Conservation (phyloP, 2,113 vertebrate genomes). For the Corydoras sp. region DNA sequence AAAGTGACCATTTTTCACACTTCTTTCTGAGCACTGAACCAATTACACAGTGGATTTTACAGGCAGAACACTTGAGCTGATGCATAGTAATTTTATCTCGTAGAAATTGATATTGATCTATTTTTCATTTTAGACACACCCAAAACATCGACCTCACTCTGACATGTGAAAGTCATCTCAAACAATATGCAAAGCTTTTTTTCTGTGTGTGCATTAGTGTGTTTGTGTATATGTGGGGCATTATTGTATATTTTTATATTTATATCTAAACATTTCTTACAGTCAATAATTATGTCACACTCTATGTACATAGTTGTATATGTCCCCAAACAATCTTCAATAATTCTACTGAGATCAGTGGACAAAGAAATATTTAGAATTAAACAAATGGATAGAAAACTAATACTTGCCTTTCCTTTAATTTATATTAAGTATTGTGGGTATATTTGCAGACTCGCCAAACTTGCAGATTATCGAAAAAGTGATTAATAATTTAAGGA, state of each 20-base stretch:
- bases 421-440: too few relatives aligned
- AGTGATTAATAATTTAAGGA: too few relatives aligned
- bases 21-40: constrained; percentile 26
- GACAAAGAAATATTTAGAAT: too few relatives aligned
- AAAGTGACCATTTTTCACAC: constrained; percentile 36
- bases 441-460: too few relatives aligned
- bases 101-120: constrained; percentile 44
- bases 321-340: too few relatives aligned
- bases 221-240: not conserved
- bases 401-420: too few relatives aligned
- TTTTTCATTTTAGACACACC: constrained; percentile 34
- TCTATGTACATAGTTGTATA: too few relatives aligned
- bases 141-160: constrained; percentile 22
- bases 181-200: constrained; percentile 3
- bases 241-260: not conserved
- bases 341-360: too few relatives aligned
- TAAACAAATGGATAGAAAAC: too few relatives aligned
- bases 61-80: constrained; percentile 21
- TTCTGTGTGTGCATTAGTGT: not conserved
- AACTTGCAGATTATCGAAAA: too few relatives aligned
- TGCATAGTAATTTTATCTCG: constrained; percentile 43
- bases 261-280: not conserved
- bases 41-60: constrained; percentile 43
- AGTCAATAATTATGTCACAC: too few relatives aligned
- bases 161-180: constrained; percentile 24